These are phyloP conservation scores for Himalopsyche kuldschensis DNA, from an alignment of 2,888 invertebrate genomes.

Conservation along the genomic window DNA sequence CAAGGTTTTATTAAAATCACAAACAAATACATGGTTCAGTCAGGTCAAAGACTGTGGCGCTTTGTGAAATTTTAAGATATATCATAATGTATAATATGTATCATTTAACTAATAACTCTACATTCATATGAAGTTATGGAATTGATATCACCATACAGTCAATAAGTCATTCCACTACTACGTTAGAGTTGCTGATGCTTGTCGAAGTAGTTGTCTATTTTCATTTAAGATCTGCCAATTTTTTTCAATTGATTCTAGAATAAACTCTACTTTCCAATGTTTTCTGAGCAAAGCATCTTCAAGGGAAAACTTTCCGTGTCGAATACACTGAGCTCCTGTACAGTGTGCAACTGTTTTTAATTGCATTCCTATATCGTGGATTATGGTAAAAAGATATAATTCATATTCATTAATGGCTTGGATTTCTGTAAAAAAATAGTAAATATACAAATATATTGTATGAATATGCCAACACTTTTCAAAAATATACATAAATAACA, in stretches of 20 bases:
- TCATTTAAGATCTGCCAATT: not conserved
- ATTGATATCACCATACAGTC: not conserved
- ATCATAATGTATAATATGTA: not conserved
- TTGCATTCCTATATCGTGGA: conserved; percentile 82
- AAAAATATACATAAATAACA: too few species aligned
- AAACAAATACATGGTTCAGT: too few species aligned
- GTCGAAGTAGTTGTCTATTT: not conserved
- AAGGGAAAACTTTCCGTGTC: conserved; percentile 79
- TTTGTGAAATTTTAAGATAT: not conserved
- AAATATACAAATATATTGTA: too few species aligned
- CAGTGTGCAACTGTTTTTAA: conserved; percentile 81
- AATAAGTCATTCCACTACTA: not conserved
- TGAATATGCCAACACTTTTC: too few species aligned
- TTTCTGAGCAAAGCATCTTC: conserved; percentile 77
- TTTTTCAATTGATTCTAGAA: conserved; percentile 51
- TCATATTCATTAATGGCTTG: conserved; percentile 86
- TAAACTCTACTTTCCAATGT: conserved; percentile 75
- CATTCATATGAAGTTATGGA: not conserved
- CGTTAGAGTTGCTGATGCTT: not conserved
- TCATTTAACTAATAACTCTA: not conserved
- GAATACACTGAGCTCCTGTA: conserved; percentile 75
- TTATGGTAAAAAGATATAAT: conserved; percentile 71
- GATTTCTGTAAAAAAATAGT: conserved; percentile 66
- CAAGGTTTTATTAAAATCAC: too few species aligned
- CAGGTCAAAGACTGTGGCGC: too few species aligned